Evolutionary conservation across 2,797 vertebrate genomes (phyloP), one percentile per base, ranked within the genome.

Genomic region (Acropternis orthonyx): DNA sequence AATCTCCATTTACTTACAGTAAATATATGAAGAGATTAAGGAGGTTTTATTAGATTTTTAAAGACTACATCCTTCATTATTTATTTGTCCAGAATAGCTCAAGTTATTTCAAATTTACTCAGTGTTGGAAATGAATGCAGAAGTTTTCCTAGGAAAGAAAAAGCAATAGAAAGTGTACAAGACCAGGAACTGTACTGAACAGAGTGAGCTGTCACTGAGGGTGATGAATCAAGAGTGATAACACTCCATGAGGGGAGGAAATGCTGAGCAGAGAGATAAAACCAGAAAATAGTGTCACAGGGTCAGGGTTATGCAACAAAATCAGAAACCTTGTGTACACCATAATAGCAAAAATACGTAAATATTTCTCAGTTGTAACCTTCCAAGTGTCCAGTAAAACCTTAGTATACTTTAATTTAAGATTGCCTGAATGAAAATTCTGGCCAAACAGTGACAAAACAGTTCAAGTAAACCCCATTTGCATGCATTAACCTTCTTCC

Each of bases 271-370:
- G 79, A 78, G 43, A 91, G 62, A 92, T 59, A 93, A 96, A 91
- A 92, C 43, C 36, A 63, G 76, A 89, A 93, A 94, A 88, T 76
- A 44, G 44, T 92, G 69, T 79, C 71, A 84, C 15, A 24, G 59
- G 66, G 76, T 94, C 76, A 91, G 59, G 69, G 85, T 88, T 85
- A 86, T 82, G 44, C 63, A 95, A 91, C 55, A 76, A 86, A 93
- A 90, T 90, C 58, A 63, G 85, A 91, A 85, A 78, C 43, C 41
- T 88, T 75, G 52, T 85, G 17, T 32, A 67, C 56, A 32, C 18
- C 27, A 32, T 56, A 81, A 55, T 10, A 81, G 26, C 19, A 71
- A 28, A 88, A 73, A 41, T n/a, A 63, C 0, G 0, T 55, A 83
- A 87, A 32, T 78, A 52, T 55, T 75, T 78, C 37, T 74, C 8